Conservation (phyloP, 2,888 invertebrate species). For the Halictus ligatus region DNA sequence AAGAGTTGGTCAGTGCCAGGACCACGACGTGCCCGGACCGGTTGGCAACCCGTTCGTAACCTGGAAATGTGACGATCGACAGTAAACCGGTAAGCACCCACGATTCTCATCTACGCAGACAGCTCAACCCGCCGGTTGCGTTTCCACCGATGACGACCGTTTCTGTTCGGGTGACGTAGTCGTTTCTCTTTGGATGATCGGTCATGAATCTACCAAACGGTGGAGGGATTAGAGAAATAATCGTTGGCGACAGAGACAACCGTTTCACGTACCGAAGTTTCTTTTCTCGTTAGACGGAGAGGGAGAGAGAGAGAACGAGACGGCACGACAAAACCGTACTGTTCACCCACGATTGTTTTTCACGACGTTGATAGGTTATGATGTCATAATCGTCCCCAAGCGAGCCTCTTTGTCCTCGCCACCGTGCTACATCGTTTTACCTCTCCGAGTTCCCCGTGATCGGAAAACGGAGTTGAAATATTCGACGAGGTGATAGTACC, state of each 20-base stretch:
- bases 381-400: constrained; percentile 48
- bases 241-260: not conserved
- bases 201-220: not conserved
- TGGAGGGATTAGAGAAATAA: not conserved
- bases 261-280: not conserved
- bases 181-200: not conserved
- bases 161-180: constrained; percentile 25
- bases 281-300: not conserved
- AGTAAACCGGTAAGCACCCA: constrained; percentile 69
- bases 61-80: constrained; percentile 70
- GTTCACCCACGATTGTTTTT: constrained; percentile 23
- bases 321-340: not conserved
- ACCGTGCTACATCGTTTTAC: not conserved
- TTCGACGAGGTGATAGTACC: not conserved
- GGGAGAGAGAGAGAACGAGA: not conserved
- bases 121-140: not conserved
- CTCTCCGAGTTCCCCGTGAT: not conserved
- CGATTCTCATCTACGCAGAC: not conserved
- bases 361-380: constrained; percentile 53
- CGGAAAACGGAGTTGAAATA: not conserved
- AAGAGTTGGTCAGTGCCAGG: constrained; percentile 27
- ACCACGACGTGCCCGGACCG: constrained; percentile 39
- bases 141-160: not conserved
- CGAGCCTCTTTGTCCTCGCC: constrained; percentile 50
- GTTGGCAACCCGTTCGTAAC: constrained; percentile 24